Base-by-base conservation (phyloP, 2,888 invertebrate species). In the Caenorhabditis sulstoni region DNA sequence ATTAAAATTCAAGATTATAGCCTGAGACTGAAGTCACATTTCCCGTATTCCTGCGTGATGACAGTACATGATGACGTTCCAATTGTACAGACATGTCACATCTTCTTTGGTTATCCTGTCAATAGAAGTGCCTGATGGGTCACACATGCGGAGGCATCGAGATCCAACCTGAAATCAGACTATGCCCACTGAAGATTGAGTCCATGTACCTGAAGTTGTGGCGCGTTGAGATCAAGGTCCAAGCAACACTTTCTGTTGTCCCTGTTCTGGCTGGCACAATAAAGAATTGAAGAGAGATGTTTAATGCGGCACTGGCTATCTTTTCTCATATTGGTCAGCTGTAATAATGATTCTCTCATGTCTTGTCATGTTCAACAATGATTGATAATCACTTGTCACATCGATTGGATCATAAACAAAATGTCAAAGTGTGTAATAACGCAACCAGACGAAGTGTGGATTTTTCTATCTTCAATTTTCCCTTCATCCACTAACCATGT, bases 51-150 rank as follows among this genome's bases (percentile, higher is more conserved):
- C 89, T 12, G 85, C 81, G 62, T 89, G 89, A 67, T 87, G 87
- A 55, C 89, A 89, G 74, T 88, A 89, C 88, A 89, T 89, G 35
- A 89, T 84, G 14, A 89, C 89, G 50, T 88, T 87, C 88, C 88
- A 90, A 57, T 88, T 88, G 73, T 85, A 88, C 29, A 88, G 78
- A 45, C 88, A 88, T 9, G 88, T 88, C 16, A 88, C 87, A 58
- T 89, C 89, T 62, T 87, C 86, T 58, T 86, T 87, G 20, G 89
- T 87, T 66, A 89, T 87, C 57, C 76, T 81, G 9, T 87, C 88
- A n/a, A 88, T 81, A 0, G 86, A 62, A 7, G 83, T 87, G 35
- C 88, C 88, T 5, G 87, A 84, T 4, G 88, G 88, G 52, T 89
- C 89, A 61, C 89, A 89, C 85, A 89, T 85, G 52, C 88, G 76